A percentile compares a stretch with the other conserved stretches of the same genome.
These are phyloP conservation scores for Ctenosaura bakeri DNA, from an alignment of 2,797 vertebrate species.

Conservation along the genomic window DNA sequence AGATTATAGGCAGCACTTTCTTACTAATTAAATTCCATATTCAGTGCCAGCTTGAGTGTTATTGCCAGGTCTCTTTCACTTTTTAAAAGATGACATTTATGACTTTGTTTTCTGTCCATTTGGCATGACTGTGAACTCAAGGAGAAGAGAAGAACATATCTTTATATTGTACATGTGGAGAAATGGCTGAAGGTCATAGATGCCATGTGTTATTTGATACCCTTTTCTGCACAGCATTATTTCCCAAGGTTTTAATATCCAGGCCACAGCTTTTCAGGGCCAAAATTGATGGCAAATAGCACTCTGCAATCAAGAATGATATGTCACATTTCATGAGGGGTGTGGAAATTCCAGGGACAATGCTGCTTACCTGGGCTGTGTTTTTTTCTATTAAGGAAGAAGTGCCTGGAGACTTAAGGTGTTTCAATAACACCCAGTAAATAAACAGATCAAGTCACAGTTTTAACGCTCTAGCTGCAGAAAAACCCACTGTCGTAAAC, in stretches of 20 bases:
- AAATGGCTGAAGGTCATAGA: neutral
- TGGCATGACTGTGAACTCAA: conserved; percentile 78
- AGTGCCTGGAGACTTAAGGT: neutral
- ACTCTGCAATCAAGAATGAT: neutral
- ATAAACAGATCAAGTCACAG: neutral
- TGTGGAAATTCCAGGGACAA: neutral
- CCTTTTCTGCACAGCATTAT: neutral
- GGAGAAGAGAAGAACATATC: conserved; percentile 33
- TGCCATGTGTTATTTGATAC: conserved; percentile 35
- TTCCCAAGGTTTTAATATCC: neutral
- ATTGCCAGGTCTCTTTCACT: conserved; percentile 85
- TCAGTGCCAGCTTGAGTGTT: conserved; percentile 65
- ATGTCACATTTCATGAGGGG: neutral
- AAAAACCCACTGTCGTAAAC: no score
- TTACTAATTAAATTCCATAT: conserved; percentile 77
- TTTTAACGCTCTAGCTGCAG: neutral
- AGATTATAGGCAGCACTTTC: conserved; percentile 81
- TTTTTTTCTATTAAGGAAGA: neutral
- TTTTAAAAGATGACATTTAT: conserved; percentile 85
- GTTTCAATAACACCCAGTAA: neutral
- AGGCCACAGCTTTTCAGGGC: neutral
- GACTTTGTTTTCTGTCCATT: conserved; percentile 76
- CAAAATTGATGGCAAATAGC: neutral
- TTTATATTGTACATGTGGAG: conserved; percentile 38
- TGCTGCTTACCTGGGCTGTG: neutral